phyloP scores from a whole-genome alignment of 2,888 invertebrate species.

The Drosophila eohydei region DNA sequence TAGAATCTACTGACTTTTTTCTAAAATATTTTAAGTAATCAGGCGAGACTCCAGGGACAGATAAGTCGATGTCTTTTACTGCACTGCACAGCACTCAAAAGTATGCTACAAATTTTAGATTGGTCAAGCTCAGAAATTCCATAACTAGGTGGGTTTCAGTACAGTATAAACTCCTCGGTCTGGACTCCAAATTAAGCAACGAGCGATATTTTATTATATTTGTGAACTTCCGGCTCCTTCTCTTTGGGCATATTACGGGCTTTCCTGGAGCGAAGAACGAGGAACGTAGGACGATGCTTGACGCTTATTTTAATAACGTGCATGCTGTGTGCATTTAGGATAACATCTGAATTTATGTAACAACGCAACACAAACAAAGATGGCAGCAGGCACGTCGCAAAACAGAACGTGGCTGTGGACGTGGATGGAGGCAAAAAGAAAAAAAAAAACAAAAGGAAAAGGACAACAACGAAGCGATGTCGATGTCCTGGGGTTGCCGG shows the following conservation, averaged over 20 bases:
- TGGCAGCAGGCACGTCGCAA: constrained; percentile 71
- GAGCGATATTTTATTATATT: constrained; percentile 56
- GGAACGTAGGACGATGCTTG: constrained; percentile 30
- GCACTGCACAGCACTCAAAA: neutral
- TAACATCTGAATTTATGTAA: constrained; percentile 82
- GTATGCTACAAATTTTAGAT: constrained; percentile 4
- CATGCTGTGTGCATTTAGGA: constrained; percentile 80
- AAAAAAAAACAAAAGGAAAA: constrained; percentile 10
- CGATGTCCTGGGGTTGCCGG: constrained; percentile 64
- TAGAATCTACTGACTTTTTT: no score
- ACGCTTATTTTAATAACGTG: constrained; percentile 78
- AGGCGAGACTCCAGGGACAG: no score
- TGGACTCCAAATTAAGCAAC: constrained; percentile 30
- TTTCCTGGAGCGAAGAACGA: constrained; percentile 15
- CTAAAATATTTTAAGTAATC: no score
- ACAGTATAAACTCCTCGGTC: neutral
- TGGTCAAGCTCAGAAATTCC: neutral
- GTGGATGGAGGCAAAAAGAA: neutral
- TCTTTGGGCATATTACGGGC: constrained; percentile 28
- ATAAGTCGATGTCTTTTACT: no score
- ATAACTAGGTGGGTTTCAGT: neutral
- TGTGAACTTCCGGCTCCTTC: constrained; percentile 50
- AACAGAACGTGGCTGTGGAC: constrained; percentile 32
- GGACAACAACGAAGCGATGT: constrained; percentile 16
- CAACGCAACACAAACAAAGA: constrained; percentile 68